Conservation (phyloP, 2,113 vertebrate genomes). For the Anhinga anhinga region DNA sequence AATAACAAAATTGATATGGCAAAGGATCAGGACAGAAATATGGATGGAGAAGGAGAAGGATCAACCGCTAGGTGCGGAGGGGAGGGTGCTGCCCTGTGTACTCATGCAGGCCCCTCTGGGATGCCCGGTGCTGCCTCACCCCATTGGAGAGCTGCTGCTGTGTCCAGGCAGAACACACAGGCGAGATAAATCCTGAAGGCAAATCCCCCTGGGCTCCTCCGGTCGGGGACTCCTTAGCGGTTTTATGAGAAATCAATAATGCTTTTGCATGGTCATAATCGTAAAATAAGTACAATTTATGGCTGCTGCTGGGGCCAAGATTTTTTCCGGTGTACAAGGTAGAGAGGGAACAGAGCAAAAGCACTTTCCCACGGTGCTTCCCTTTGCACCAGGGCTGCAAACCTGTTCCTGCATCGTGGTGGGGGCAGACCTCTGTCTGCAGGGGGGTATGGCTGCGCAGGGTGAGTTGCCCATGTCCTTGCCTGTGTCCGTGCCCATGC, state of each 20-base stretch:
- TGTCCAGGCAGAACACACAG: neutral
- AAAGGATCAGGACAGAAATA: neutral
- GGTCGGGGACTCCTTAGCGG: neutral
- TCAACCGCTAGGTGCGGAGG: neutral
- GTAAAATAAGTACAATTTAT: constrained; percentile 48
- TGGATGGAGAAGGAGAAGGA: neutral
- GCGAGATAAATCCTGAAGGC: neutral
- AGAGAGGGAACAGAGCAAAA: neutral
- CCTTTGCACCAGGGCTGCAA: neutral
- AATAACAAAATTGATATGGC: neutral
- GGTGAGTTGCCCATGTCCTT: accelerated
- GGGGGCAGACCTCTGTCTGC: accelerated
- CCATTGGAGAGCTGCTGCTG: accelerated
- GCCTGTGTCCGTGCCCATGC: accelerated
- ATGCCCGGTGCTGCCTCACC: neutral
- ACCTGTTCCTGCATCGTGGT: accelerated
- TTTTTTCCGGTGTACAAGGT: neutral
- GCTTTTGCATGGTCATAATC: constrained; percentile 46
- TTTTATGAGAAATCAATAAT: constrained; percentile 61
- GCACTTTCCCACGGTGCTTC: neutral
- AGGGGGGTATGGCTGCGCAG: accelerated
- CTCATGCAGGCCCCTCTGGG: neutral
- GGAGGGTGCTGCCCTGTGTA: neutral
- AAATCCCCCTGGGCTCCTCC: neutral
- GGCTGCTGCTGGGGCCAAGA: neutral